Conservation (phyloP, 1,140 invertebrate genomes). For the Cyrtorhinus lividipennis region DNA sequence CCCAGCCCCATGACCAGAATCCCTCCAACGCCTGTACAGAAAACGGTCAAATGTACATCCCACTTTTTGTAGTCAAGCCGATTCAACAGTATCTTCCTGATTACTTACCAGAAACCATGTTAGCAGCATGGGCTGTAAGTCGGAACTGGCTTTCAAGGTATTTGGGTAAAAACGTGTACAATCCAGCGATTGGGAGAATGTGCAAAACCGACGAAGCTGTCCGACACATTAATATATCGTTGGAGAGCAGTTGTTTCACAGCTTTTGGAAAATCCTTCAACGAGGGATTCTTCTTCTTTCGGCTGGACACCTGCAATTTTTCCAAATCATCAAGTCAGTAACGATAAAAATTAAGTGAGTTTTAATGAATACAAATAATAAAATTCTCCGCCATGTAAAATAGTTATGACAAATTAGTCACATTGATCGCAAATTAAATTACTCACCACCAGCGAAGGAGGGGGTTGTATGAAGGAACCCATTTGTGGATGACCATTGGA, state of each 20-base stretch:
- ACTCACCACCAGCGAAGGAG: not conserved
- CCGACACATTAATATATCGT: constrained; percentile 78
- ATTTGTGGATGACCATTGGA: constrained; percentile 31
- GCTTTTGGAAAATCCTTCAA: constrained; percentile 70
- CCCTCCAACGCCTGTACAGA: constrained; percentile 60
- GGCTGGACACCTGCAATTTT: not conserved
- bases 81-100: too few species aligned
- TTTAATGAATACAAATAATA: not conserved
- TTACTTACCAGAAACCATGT: constrained; percentile 76
- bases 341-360: not conserved
- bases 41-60: too few species aligned
- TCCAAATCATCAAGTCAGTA: not conserved
- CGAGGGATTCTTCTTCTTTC: constrained; percentile 38
- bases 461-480: not conserved
- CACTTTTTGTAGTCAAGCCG: too few species aligned
- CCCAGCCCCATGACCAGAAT: constrained; percentile 85
- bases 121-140: constrained; percentile 71
- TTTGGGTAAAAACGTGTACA: constrained; percentile 87
- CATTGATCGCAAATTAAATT: not conserved
- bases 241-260: constrained; percentile 67
- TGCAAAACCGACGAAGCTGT: constrained; percentile 79
- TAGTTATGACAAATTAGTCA: too few species aligned
- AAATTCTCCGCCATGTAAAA: too few species aligned
- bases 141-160: constrained; percentile 86
- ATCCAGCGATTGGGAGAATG: constrained; percentile 74